Evolutionary conservation across 2,113 vertebrate genomes (phyloP).

Genomic region (Aspiorhynchus laticeps): DNA sequence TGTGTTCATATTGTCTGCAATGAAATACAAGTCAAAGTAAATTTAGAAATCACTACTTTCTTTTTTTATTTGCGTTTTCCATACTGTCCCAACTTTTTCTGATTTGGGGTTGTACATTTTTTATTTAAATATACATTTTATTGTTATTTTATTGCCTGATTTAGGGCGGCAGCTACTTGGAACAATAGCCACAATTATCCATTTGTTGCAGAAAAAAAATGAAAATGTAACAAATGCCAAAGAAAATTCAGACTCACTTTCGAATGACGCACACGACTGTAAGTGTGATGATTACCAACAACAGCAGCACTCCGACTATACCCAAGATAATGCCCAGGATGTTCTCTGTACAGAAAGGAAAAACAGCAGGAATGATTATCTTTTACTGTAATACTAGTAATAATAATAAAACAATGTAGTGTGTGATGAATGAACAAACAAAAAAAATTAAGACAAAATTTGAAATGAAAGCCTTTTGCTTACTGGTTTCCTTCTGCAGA

Average conservation of each 20-base stretch:
- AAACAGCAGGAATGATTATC: not conserved
- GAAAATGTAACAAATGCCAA: not conserved
- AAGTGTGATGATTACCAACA: constrained; percentile 64
- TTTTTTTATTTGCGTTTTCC: no score
- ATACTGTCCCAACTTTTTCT: no score
- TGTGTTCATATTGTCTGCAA: no score
- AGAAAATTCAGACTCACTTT: constrained; percentile 75
- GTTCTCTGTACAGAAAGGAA: constrained; percentile 72
- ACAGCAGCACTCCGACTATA: constrained; percentile 69
- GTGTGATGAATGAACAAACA: not conserved
- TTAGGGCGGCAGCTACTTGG: not conserved
- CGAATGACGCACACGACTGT: constrained; percentile 73
- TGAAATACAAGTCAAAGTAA: no score
- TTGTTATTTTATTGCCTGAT: not conserved
- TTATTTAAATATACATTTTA: not conserved
- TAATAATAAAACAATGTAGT: not conserved
- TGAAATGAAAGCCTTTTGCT: constrained; percentile 41
- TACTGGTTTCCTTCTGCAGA: constrained; percentile 71
- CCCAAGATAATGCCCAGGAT: constrained; percentile 74
- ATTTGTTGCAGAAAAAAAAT: not conserved
- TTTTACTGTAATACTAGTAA: not conserved
- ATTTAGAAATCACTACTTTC: no score
- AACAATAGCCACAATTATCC: not conserved
- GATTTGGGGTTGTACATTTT: no score
- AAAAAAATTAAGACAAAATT: not conserved